Evolutionary conservation across 2,113 vertebrate species (phyloP).

Genomic region (Sphaerodactylus townsendi): DNA sequence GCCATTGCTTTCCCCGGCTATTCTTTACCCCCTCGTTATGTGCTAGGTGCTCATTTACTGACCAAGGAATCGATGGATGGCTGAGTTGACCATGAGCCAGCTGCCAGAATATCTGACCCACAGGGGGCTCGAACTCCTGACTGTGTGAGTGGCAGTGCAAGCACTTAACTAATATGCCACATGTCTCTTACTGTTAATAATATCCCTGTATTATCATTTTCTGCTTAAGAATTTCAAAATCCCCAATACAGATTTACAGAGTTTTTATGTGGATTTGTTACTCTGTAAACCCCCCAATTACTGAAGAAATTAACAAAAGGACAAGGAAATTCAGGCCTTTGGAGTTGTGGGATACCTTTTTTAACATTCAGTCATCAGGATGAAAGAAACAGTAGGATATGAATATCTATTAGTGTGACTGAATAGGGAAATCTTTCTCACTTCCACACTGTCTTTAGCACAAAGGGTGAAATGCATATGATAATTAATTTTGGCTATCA

Average conservation of each 20-base stretch:
- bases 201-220: neutral
- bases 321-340: neutral
- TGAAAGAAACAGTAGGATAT: neutral
- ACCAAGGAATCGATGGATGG: too few species aligned
- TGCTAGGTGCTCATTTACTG: too few species aligned
- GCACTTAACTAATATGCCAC: too few species aligned
- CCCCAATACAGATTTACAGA: neutral
- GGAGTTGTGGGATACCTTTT: neutral
- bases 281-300: neutral
- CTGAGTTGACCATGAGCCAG: too few species aligned
- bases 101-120: too few species aligned
- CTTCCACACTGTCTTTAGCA: neutral
- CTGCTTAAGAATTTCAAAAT: neutral
- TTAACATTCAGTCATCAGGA: neutral
- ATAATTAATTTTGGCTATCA: neutral
- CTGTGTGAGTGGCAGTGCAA: too few species aligned
- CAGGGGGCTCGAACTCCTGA: too few species aligned
- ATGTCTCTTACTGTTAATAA: neutral
- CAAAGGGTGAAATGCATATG: neutral
- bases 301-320: neutral
- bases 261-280: neutral
- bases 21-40: too few species aligned
- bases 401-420: neutral
- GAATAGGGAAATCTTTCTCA: neutral
- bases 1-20: too few species aligned